Conservation (phyloP, 2,113 vertebrate genomes). For the Cebidichthys violaceus region DNA sequence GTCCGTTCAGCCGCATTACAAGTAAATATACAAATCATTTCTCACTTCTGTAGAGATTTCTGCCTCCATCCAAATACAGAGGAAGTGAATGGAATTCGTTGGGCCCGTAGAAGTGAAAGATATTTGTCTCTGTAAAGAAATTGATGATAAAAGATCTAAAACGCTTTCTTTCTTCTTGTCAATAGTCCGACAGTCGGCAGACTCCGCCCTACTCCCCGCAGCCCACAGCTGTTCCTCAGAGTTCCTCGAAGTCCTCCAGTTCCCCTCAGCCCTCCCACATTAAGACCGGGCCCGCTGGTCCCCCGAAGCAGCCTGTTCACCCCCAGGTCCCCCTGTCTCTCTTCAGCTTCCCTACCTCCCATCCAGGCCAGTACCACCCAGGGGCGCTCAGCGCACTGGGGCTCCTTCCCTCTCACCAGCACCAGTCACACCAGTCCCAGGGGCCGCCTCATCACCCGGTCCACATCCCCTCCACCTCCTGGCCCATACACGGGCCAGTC, state of each 20-base stretch:
- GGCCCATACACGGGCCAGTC: conserved; percentile 93
- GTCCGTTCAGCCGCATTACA: not conserved
- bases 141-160: not conserved
- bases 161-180: not conserved
- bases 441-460: conserved; percentile 80
- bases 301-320: conserved; percentile 64
- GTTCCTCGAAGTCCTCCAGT: conserved; percentile 86
- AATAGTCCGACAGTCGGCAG: conserved; percentile 93
- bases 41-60: not conserved
- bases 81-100: not conserved
- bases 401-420: conserved; percentile 86
- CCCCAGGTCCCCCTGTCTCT: conserved; percentile 91
- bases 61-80: not conserved
- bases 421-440: conserved; percentile 81
- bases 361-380: conserved; percentile 90
- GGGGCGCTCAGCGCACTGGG: conserved; percentile 87
- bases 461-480: conserved; percentile 88
- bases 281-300: conserved; percentile 81
- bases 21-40: not conserved
- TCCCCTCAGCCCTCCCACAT: conserved; percentile 86
- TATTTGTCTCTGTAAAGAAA: not conserved
- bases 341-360: conserved; percentile 91
- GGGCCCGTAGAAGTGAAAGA: not conserved
- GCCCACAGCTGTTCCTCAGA: conserved; percentile 87
- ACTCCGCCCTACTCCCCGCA: conserved; percentile 94